Evolutionary conservation across 2,888 invertebrate genomes (phyloP).

Genomic region (Dolichopus griseipennis): DNA sequence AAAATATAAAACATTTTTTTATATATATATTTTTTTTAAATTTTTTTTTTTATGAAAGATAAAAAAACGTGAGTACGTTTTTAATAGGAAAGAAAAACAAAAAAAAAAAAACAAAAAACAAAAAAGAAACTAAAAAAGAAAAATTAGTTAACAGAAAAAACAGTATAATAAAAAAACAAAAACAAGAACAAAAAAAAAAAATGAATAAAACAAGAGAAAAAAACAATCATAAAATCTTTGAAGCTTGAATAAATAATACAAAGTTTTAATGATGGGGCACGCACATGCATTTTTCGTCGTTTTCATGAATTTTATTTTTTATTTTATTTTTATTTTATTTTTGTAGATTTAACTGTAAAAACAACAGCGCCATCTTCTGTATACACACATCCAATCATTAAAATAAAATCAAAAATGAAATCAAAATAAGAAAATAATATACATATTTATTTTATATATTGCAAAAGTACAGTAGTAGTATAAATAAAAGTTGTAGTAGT

Average conservation of each 20-base stretch:
- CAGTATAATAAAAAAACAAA: neutral
- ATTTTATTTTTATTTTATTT: no score
- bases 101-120: neutral
- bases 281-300: neutral
- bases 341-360: neutral
- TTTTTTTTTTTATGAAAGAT: neutral
- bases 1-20: neutral
- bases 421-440: no score
- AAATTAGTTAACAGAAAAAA: neutral
- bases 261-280: constrained; percentile 6
- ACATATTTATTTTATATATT: no score
- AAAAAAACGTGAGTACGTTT: constrained; percentile 6
- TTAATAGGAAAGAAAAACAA: neutral
- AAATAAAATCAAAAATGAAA: neutral
- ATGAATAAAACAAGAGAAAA: neutral
- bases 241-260: constrained; percentile 1
- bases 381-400: neutral
- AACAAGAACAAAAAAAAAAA: neutral
- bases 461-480: no score
- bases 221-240: neutral
- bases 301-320: neutral
- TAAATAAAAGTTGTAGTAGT: no score
- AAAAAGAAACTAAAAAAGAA: neutral
- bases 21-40: neutral
- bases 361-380: neutral